These are phyloP conservation scores for Ctenosaura bakeri DNA, from an alignment of 2,797 vertebrate species.

Conservation along the genomic window DNA sequence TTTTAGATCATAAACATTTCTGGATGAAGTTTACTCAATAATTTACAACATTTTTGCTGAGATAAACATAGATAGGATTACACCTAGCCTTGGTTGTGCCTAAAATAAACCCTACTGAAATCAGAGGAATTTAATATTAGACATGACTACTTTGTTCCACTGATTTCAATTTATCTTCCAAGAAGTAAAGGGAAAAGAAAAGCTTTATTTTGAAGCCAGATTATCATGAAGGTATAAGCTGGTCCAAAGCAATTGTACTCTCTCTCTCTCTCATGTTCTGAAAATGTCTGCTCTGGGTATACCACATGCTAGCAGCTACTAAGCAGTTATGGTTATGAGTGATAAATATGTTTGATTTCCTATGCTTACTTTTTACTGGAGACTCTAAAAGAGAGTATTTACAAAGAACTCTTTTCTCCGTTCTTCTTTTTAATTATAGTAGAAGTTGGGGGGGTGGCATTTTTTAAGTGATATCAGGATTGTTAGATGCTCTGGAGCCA, in stretches of 20 bases:
- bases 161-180: too few relatives aligned
- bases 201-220: background rate
- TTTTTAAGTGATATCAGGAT: slow-evolving; percentile 57
- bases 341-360: slow-evolving; percentile 56
- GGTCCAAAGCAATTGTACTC: too few relatives aligned
- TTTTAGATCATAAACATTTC: background rate
- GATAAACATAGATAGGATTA: background rate
- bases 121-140: too few relatives aligned
- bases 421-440: slow-evolving; percentile 64
- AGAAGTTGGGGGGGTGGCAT: slow-evolving; percentile 26
- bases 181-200: too few relatives aligned
- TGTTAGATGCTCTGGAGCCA: slow-evolving; percentile 62
- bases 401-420: slow-evolving; percentile 52
- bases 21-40: background rate
- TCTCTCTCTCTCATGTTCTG: too few relatives aligned
- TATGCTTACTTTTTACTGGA: slow-evolving; percentile 48
- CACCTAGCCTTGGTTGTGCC: too few relatives aligned
- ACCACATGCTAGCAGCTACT: background rate
- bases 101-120: too few relatives aligned
- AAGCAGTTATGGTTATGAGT: slow-evolving; percentile 50
- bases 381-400: slow-evolving; percentile 46
- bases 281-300: too few relatives aligned
- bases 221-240: background rate
- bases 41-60: background rate
- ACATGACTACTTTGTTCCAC: too few relatives aligned